A percentile compares a stretch with the other conserved stretches of the same genome.
phyloP scores from a whole-genome alignment of 1,140 invertebrate genomes.

The Trachymyrmex septentrionalis region DNA sequence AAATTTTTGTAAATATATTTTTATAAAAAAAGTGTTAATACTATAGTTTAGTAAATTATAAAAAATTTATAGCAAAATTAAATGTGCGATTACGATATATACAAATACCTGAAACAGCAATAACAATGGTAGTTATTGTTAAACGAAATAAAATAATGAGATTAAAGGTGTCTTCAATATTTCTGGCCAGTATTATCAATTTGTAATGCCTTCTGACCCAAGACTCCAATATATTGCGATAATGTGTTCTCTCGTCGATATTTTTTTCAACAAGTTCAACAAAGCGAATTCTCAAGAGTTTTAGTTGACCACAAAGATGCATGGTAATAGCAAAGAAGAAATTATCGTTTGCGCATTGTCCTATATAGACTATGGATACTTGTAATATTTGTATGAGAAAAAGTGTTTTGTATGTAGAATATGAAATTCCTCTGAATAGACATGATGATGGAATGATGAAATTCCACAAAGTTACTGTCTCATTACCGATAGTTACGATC shows the following conservation, averaged over 20 bases:
- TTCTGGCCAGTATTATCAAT: slow-evolving; percentile 25
- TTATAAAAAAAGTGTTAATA: slow-evolving; percentile 3
- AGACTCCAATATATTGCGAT: neutral
- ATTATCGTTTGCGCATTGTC: slow-evolving; percentile 34
- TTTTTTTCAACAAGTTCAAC: slow-evolving; percentile 3
- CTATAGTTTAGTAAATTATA: neutral
- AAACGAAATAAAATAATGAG: slow-evolving; percentile 29
- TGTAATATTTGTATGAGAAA: slow-evolving; percentile 20
- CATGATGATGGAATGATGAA: slow-evolving; percentile 18
- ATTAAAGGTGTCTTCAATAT: slow-evolving; percentile 36
- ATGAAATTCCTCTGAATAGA: slow-evolving; percentile 13
- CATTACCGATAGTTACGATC: slow-evolving; percentile 18
- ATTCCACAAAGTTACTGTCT: slow-evolving; percentile 32
- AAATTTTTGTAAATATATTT: neutral
- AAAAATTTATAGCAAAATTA: neutral
- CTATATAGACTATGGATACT: neutral
- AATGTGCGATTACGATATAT: neutral
- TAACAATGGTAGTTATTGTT: slow-evolving; percentile 12
- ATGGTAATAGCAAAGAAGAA: slow-evolving; percentile 66
- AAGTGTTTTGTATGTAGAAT: slow-evolving; percentile 27
- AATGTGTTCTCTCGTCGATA: neutral
- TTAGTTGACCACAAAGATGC: slow-evolving; percentile 67
- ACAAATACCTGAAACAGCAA: slow-evolving; percentile 45
- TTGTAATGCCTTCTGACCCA: slow-evolving; percentile 32
- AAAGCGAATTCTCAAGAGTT: slow-evolving; percentile 51